Evolutionary conservation across 2,888 invertebrate genomes (phyloP).

Genomic region (Trissolcus japonicus): DNA sequence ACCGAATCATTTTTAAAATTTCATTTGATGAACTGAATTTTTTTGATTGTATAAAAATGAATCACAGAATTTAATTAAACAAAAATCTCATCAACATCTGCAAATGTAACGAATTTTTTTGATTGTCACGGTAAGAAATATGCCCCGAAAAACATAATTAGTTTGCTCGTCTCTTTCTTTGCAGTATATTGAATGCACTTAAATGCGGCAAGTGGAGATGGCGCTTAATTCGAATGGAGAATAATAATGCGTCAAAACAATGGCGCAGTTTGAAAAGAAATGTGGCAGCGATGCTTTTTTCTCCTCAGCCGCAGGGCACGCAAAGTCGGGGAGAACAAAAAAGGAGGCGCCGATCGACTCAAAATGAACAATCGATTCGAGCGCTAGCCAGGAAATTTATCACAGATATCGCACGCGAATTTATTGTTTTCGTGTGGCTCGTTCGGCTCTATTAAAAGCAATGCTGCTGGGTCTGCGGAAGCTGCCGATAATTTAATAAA

Average conservation of each 20-base stretch:
- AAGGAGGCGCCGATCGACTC: slow-evolving; percentile 29
- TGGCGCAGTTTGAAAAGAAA: slow-evolving; percentile 21
- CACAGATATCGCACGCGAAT: slow-evolving; percentile 39
- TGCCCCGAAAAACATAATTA: slow-evolving; percentile 11
- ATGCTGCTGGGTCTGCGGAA: background rate
- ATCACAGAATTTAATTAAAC: no score
- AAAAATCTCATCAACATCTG: no score
- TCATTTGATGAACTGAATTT: no score
- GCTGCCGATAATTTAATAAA: background rate
- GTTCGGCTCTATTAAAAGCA: background rate
- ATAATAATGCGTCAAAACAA: slow-evolving; percentile 45
- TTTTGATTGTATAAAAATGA: no score
- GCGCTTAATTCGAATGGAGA: slow-evolving; percentile 34
- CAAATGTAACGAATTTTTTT: no score
- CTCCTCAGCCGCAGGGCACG: slow-evolving; percentile 23
- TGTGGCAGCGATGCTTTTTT: slow-evolving; percentile 11
- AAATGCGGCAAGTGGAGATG: slow-evolving; percentile 22
- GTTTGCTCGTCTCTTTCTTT: background rate
- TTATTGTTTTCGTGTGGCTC: slow-evolving; percentile 23
- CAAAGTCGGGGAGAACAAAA: slow-evolving; percentile 11
- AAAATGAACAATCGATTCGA: slow-evolving; percentile 53
- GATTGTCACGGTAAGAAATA: background rate
- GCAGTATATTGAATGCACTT: slow-evolving; percentile 29
- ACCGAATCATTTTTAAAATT: no score
- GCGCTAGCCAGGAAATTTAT: slow-evolving; percentile 31